Percentiles rank a stretch among this genome's conserved stretches.
These are phyloP conservation scores for Triops longicaudatus DNA, from an alignment of 1,140 invertebrate species.

Conservation along the genomic window DNA sequence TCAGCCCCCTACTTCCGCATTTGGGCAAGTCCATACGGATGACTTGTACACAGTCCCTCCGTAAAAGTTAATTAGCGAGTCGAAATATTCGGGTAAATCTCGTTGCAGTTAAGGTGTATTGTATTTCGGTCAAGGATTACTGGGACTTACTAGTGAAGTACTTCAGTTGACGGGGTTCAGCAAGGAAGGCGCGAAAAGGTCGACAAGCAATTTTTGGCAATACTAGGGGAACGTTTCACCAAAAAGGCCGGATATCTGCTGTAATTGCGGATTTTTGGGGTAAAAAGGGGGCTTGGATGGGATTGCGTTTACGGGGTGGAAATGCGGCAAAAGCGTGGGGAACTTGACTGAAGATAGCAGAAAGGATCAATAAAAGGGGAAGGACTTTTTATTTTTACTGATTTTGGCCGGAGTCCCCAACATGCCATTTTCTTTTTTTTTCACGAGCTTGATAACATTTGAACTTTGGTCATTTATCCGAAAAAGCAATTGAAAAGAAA, in stretches of 20 bases:
- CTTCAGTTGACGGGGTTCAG: neutral
- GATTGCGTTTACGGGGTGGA: neutral
- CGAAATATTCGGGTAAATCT: too few relatives aligned
- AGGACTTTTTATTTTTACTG: neutral
- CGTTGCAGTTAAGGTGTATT: too few relatives aligned
- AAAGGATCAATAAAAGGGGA: slow-evolving; percentile 9
- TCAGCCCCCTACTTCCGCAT: neutral
- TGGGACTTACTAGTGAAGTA: too few relatives aligned
- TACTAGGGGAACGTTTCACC: neutral
- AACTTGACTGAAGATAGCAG: neutral
- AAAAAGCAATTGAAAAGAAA: too few relatives aligned
- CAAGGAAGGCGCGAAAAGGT: neutral
- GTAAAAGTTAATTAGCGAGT: too few relatives aligned
- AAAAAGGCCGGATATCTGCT: neutral
- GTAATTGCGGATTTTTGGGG: neutral
- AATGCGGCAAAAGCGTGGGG: neutral
- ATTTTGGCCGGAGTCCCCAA: neutral
- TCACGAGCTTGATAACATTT: too few relatives aligned
- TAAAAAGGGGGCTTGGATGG: neutral
- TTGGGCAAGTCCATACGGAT: too few relatives aligned
- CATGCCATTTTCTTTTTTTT: too few relatives aligned
- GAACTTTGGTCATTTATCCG: too few relatives aligned
- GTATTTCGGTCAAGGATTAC: too few relatives aligned
- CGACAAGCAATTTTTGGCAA: neutral
- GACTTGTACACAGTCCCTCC: too few relatives aligned